Conservation (phyloP, 2,113 vertebrate species). For the Galbula dea region DNA sequence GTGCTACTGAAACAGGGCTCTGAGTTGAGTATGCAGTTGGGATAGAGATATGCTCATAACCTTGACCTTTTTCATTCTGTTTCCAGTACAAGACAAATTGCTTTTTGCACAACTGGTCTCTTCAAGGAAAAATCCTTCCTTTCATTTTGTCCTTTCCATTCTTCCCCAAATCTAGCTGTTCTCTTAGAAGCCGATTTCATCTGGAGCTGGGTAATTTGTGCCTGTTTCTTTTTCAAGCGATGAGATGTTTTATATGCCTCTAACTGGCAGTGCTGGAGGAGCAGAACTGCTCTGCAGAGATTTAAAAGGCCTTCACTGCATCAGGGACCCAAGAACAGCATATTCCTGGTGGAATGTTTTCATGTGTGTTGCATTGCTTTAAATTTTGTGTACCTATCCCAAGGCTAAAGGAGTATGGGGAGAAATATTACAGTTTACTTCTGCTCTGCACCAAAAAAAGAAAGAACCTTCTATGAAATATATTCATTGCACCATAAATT, state of each 20-base stretch:
- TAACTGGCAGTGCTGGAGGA: not conserved
- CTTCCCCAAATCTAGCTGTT: not conserved
- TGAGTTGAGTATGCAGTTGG: not conserved
- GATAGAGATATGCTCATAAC: not conserved
- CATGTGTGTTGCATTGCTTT: not conserved
- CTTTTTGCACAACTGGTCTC: not conserved
- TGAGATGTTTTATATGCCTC: not conserved
- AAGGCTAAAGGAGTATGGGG: not conserved
- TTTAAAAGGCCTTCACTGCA: not conserved
- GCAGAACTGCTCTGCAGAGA: not conserved
- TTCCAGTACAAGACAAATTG: not conserved
- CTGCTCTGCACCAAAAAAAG: not conserved
- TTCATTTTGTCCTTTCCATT: not conserved
- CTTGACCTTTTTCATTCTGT: slow-evolving; percentile 13
- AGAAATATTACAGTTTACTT: not conserved
- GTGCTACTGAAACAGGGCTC: not conserved
- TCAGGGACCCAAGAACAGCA: accelerated
- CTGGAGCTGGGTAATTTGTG: not conserved
- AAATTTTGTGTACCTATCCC: not conserved
- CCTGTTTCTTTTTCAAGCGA: not conserved
- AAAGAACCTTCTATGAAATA: not conserved
- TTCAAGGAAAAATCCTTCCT: not conserved
- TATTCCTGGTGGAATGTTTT: not conserved
- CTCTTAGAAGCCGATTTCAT: not conserved
- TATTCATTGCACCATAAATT: not conserved